These are phyloP conservation scores for Idaea aversata DNA, from an alignment of 2,888 invertebrate species.

Conservation along the genomic window DNA sequence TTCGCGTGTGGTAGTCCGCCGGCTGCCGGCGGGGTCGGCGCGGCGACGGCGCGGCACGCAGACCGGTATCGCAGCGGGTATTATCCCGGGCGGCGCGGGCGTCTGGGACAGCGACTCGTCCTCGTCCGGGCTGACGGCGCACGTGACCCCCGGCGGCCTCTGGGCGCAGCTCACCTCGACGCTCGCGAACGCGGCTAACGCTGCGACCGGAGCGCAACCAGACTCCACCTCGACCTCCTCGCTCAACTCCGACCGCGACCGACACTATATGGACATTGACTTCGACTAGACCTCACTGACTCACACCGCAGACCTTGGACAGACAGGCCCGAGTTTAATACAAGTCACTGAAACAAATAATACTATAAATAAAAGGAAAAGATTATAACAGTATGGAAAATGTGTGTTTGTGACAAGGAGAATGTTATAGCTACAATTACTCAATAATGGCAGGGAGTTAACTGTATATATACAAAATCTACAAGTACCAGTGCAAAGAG, in stretches of 20 bases:
- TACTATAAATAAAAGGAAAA: background rate
- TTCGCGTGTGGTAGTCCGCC: constrained; percentile 44
- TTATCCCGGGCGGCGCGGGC: constrained; percentile 1
- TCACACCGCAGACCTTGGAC: background rate
- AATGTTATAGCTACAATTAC: background rate
- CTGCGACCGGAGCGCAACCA: constrained; percentile 34
- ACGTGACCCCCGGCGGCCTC: constrained; percentile 38
- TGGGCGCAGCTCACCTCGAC: constrained; percentile 39
- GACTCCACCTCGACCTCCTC: constrained; percentile 38
- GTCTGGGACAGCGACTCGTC: constrained; percentile 14
- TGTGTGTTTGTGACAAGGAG: background rate
- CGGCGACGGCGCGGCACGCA: constrained; percentile 27
- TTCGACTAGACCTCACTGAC: constrained; percentile 51
- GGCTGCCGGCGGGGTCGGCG: constrained; percentile 23
- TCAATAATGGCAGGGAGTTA: background rate
- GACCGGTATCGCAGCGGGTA: constrained; percentile 13
- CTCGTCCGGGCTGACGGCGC: constrained; percentile 26
- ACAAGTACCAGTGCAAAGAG: background rate
- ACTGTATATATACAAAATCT: background rate
- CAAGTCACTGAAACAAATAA: background rate
- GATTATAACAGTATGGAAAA: background rate
- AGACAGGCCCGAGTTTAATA: background rate
- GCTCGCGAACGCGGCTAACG: constrained; percentile 25
- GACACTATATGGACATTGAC: constrained; percentile 72
- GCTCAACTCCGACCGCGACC: constrained; percentile 47